These are phyloP conservation scores for Hypomecis punctinalis DNA, from an alignment of 2,888 invertebrate species.

Conservation along the genomic window DNA sequence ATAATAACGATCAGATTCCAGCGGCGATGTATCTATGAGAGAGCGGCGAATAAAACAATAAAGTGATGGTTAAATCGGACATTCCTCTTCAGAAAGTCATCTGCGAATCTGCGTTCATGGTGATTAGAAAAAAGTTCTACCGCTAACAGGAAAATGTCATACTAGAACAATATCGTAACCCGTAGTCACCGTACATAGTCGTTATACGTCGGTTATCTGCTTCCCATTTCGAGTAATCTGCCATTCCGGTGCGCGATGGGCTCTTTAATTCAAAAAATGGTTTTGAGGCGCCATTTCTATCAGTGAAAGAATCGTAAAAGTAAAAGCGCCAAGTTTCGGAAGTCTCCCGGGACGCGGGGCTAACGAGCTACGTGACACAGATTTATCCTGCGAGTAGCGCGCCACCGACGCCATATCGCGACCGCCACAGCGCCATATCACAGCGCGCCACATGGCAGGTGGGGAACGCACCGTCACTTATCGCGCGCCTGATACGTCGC, in stretches of 20 bases:
- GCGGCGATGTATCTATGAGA: too few species aligned
- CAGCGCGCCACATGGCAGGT: not conserved
- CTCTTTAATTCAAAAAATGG: slow-evolving; percentile 8
- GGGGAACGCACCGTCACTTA: not conserved
- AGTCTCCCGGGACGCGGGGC: slow-evolving; percentile 5
- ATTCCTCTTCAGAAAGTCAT: too few species aligned
- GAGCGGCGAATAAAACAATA: too few species aligned
- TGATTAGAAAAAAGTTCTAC: too few species aligned
- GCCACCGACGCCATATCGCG: not conserved
- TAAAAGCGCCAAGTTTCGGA: slow-evolving; percentile 16
- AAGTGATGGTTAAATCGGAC: too few species aligned
- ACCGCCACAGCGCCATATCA: not conserved
- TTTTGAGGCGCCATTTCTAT: not conserved
- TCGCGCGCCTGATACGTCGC: slow-evolving; percentile 4
- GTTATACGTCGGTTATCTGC: not conserved
- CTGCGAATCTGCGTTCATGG: too few species aligned
- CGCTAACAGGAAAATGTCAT: too few species aligned
- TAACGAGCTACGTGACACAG: slow-evolving; percentile 27
- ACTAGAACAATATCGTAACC: too few species aligned
- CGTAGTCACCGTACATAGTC: not conserved
- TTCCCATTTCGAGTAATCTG: not conserved
- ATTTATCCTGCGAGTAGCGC: slow-evolving; percentile 1
- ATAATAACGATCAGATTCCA: too few species aligned
- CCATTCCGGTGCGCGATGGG: not conserved
- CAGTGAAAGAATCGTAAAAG: slow-evolving; percentile 17